Evolutionary conservation across 2,888 invertebrate species (phyloP).

Genomic region (Scrobipalpa costella): DNA sequence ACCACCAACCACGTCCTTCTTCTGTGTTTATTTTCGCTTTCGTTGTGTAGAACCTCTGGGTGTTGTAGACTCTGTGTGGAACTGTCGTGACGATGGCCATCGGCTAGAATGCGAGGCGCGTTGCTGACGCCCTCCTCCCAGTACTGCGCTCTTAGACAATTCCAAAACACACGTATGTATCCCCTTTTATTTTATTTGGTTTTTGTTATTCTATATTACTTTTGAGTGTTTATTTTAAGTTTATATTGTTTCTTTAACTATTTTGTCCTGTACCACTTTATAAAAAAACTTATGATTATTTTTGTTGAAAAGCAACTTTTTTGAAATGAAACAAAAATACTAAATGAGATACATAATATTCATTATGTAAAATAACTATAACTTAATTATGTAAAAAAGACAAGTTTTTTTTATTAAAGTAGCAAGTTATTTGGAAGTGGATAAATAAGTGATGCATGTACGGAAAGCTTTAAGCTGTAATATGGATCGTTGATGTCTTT

Average conservation of each 20-base stretch:
- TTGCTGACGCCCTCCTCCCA: constrained; percentile 79
- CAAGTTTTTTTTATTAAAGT: too few species aligned
- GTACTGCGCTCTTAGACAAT: constrained; percentile 76
- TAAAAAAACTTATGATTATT: not conserved
- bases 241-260: not conserved
- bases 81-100: constrained; percentile 79
- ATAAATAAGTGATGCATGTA: too few species aligned
- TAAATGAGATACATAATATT: too few species aligned
- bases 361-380: too few species aligned
- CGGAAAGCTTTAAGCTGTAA: too few species aligned
- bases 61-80: constrained; percentile 75
- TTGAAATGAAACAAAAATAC: not conserved
- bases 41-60: constrained; percentile 79
- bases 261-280: not conserved
- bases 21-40: constrained; percentile 81
- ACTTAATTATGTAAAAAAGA: too few species aligned
- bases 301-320: not conserved
- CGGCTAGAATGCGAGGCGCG: constrained; percentile 81
- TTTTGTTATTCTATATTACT: constrained; percentile 36
- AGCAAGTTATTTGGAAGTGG: too few species aligned
- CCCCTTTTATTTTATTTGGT: constrained; percentile 64
- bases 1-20: constrained; percentile 68
- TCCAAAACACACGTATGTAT: constrained; percentile 77
- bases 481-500: constrained; percentile 28
- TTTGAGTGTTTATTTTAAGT: constrained; percentile 12